Evolutionary conservation across 2,113 vertebrate genomes (phyloP), one percentile per base, ranked within the genome.

Genomic region (Variabilichromis moorii): DNA sequence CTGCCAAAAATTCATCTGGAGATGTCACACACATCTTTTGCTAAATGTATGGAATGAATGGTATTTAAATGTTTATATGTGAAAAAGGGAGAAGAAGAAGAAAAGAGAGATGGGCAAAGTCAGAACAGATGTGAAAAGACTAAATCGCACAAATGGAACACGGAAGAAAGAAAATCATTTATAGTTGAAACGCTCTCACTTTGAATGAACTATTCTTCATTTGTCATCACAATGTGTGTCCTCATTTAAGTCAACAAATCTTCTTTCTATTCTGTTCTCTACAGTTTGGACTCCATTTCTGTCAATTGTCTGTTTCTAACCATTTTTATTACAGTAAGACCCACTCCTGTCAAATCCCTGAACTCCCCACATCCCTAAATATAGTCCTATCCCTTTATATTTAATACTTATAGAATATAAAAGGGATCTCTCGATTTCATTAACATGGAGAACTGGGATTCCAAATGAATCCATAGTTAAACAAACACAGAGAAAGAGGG

Each of bases 371-470:
- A 66, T 24, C 37, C 17, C 21, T 55, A 80, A 88, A 59, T 68
- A 82, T 90, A 88, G 92, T 90, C 89, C 76, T 3, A 86, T 81
- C 82, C 68, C 45, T 84, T 81, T 66, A 50, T 87, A 50, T 80
- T 89, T 81, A 68, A 81, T 85, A 66, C 33, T 94, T 91, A 90
- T 85, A 59, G 79, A 80, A 81, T 83, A 88, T 57, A 66, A 91
- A 88, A 85, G 87, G 84, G 3, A 17, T 11, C 51, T 88, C 85
- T 89, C 51, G 0, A 9, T 87, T 88, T 86, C 85, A 87, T 84
- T 35, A 81, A 50, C 19, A 66, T 5, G 17, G 33, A 66, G 19
- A 37, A 37, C 61, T 66, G 61, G 4, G 0, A 71, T 42, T 71
- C n/a, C 66, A 71, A 40, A 42, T 42, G n/a, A 42, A 71, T 42